These are phyloP conservation scores for Spizaetus ornatus DNA, from an alignment of 2,113 vertebrate genomes.

Conservation along the genomic window DNA sequence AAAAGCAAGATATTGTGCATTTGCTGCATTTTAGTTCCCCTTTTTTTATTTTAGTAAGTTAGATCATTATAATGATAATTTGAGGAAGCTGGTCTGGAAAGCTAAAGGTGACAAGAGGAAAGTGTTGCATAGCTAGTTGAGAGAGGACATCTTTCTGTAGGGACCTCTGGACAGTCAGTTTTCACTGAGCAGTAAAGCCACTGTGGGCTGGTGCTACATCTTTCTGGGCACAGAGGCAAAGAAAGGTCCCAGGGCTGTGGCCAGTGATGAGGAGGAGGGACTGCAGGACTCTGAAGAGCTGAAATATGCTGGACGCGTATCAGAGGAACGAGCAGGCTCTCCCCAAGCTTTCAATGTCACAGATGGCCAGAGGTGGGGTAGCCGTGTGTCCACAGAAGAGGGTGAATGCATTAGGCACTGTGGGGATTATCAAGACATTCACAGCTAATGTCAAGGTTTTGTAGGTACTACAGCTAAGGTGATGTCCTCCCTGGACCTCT, in stretches of 20 bases:
- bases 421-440: not conserved
- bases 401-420: not conserved
- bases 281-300: not conserved
- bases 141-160: not conserved
- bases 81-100: slow-evolving; percentile 33
- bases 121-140: not conserved
- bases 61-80: not conserved
- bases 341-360: not conserved
- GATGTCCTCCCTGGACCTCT: not conserved
- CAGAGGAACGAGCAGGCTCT: not conserved
- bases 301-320: not conserved
- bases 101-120: not conserved
- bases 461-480: not conserved
- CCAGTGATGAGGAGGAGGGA: not conserved
- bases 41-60: not conserved
- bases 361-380: not conserved
- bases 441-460: not conserved
- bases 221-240: not conserved
- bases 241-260: not conserved
- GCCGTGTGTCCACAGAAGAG: not conserved
- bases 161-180: not conserved
- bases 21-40: slow-evolving; percentile 20
- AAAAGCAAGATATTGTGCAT: not conserved
- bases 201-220: not conserved
- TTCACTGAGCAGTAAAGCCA: not conserved